phyloP scores from a whole-genome alignment of 2,888 invertebrate species.

The Zygothrica quintamaculata region DNA sequence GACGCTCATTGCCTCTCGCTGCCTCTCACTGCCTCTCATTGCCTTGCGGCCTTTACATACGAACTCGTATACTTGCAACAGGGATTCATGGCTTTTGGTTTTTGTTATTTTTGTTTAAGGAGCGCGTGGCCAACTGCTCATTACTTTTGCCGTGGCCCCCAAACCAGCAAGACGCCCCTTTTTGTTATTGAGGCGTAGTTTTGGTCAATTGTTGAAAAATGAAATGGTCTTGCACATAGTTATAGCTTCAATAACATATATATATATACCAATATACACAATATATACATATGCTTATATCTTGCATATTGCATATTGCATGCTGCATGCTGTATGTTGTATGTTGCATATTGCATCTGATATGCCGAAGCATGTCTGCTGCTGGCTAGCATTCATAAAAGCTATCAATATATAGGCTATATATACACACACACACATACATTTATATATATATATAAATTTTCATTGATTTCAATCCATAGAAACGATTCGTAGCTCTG shows the following conservation, averaged over 20 bases:
- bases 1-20: constrained; percentile 10
- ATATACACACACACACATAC: constrained; percentile 4
- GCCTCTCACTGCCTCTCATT: constrained; percentile 20
- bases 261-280: no score
- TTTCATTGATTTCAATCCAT: constrained; percentile 71
- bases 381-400: constrained; percentile 57
- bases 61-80: constrained; percentile 4
- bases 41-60: constrained; percentile 33
- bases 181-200: constrained; percentile 70
- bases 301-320: constrained; percentile 19
- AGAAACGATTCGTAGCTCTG: constrained; percentile 20
- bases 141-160: constrained; percentile 66
- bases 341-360: constrained; percentile 42
- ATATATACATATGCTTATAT: no score
- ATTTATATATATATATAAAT: constrained; percentile 44
- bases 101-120: no score
- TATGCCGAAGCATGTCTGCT: constrained; percentile 42
- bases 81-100: constrained; percentile 13
- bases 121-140: constrained; percentile 79
- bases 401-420: constrained; percentile 22
- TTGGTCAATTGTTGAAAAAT: constrained; percentile 79
- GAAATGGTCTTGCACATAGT: constrained; percentile 78
- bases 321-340: constrained; percentile 23
- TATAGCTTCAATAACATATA: constrained; percentile 34
- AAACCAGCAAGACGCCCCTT: constrained; percentile 55